phyloP scores from a whole-genome alignment of 2,113 vertebrate species.

The Mesoclemmys tuberculata region DNA sequence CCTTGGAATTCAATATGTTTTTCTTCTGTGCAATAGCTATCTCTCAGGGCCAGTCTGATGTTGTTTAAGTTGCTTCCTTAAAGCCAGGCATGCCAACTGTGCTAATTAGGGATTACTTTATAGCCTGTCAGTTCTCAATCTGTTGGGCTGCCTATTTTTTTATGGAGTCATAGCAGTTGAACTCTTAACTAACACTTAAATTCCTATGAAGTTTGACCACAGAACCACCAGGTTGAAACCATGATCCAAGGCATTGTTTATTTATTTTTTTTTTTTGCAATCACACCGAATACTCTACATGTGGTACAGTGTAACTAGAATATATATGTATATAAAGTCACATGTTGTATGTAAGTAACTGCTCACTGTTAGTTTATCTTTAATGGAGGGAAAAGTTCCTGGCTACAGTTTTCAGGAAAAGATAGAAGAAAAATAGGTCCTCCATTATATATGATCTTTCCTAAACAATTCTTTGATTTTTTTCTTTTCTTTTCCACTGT shows the following conservation, averaged over 20 bases:
- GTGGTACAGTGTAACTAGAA: not conserved
- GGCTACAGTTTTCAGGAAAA: not conserved
- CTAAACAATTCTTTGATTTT: not conserved
- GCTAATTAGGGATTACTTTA: constrained; percentile 59
- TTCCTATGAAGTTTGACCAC: not conserved
- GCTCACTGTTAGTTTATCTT: not conserved
- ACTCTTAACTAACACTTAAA: not conserved
- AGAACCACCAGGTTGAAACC: not conserved
- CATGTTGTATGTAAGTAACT: not conserved
- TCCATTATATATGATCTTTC: not conserved
- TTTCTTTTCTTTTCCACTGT: not conserved
- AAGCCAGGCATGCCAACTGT: constrained; percentile 28
- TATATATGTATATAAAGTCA: not conserved
- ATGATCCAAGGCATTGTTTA: not conserved
- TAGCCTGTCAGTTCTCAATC: constrained; percentile 16
- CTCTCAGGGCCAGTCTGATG: constrained; percentile 51
- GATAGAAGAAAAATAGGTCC: not conserved
- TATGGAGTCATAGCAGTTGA: not conserved
- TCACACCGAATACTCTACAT: not conserved
- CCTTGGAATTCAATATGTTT: constrained; percentile 44
- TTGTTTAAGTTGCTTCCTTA: constrained; percentile 60
- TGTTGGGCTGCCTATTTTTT: not conserved
- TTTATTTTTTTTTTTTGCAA: not conserved
- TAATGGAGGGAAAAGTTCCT: not conserved
- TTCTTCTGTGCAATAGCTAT: constrained; percentile 53